Evolutionary conservation across 2,888 invertebrate genomes (phyloP).

Genomic region (Drosophila rellima): DNA sequence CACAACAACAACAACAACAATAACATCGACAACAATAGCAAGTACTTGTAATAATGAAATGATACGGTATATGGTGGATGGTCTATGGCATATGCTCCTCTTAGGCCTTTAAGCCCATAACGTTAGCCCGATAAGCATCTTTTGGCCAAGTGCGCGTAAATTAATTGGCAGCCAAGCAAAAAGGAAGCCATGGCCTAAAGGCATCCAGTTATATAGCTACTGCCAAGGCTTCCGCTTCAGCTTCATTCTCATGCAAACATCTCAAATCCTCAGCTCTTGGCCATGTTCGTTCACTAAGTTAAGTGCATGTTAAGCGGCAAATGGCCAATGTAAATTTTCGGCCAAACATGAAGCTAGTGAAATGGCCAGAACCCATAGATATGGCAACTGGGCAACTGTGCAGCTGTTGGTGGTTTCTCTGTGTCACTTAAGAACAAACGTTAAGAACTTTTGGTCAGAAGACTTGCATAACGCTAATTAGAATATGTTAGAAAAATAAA

Average conservation of each 20-base stretch:
- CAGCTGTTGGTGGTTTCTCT: slow-evolving; percentile 2
- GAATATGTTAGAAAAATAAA: not conserved
- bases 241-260: not conserved
- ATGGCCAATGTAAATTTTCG: slow-evolving; percentile 71
- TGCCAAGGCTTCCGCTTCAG: not conserved
- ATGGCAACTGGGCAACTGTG: slow-evolving; percentile 2
- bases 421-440: not conserved
- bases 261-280: slow-evolving; percentile 22
- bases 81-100: slow-evolving; percentile 9
- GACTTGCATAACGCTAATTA: not conserved
- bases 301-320: slow-evolving; percentile 67
- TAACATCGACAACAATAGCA: slow-evolving; percentile 8
- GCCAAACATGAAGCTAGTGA: slow-evolving; percentile 35
- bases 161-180: slow-evolving; percentile 49
- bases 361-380: slow-evolving; percentile 12
- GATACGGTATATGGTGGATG: slow-evolving; percentile 35
- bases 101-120: slow-evolving; percentile 24
- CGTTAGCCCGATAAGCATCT: slow-evolving; percentile 50
- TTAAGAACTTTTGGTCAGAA: not conserved
- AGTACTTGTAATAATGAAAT: slow-evolving; percentile 54
- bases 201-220: slow-evolving; percentile 19
- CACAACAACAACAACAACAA: slow-evolving; percentile 12
- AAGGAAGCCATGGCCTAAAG: slow-evolving; percentile 17
- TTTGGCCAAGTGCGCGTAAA: slow-evolving; percentile 73
- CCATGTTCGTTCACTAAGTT: slow-evolving; percentile 53